Base-by-base conservation (phyloP, 2,113 vertebrate genomes). In the Pungitius pungitius region DNA sequence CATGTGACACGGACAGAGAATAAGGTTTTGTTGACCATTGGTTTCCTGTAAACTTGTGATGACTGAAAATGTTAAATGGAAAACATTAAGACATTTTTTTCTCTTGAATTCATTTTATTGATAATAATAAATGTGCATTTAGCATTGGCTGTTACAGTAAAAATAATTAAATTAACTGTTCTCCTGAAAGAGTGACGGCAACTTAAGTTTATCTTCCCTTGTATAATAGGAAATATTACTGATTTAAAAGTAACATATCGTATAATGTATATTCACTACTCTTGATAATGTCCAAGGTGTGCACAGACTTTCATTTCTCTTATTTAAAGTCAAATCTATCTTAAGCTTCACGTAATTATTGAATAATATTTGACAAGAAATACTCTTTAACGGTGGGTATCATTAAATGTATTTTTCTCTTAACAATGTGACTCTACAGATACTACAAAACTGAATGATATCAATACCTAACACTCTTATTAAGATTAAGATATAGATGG, bases 31-130 rank as follows among this genome's bases (percentile, higher is more conserved):
- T 3, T 30, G 30, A 30, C 22, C 12, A 37, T 74, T 45, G 20
- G 6, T 27, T 14, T 63, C 22, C 33, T 52, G 33, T n/a, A 24
- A 56, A 60, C 4, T 17, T 63, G n/a, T 40, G 26, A 45, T 22
- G 5, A 65, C 15, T 42, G 37, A 43, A 30, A 45, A 56, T 42
- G 26, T 30, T 12, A 54, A 5, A 37, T 26, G 24, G 3, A 26
- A 80, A 69, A 27, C 15, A 43, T 66, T 20, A 27, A 33, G 3
- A 4, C 7, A 6, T 20, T 37, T 39, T 18, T 45, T 40, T 80
- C 17, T 81, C 47, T 80, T 75, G 3, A 69, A 62, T 77, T 20
- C 30, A 61, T 66, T 86, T 85, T 85, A 85, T 89, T 89, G 66
- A 81, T 80, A 42, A 37, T 57, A 69, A 71, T 66, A 71, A 64